phyloP scores from a whole-genome alignment of 1,140 invertebrate genomes.

The Drosophila willistoni region DNA sequence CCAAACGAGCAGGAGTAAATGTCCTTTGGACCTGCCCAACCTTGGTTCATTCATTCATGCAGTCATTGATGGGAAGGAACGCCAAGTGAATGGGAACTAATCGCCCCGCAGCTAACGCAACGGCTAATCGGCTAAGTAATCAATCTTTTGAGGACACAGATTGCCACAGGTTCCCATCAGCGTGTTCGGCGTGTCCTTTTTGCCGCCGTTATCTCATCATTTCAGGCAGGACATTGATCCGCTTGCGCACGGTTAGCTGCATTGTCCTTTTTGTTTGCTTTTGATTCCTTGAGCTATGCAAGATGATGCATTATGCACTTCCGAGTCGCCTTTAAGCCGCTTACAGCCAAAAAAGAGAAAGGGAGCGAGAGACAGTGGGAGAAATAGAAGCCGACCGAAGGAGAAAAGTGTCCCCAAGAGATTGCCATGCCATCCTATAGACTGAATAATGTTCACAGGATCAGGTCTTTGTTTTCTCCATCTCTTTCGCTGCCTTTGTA shows the following conservation, averaged over 20 bases:
- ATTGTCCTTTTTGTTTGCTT: conserved; percentile 66
- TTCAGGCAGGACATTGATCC: conserved; percentile 46
- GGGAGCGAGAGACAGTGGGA: background rate
- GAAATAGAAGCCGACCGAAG: background rate
- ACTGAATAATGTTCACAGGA: conserved; percentile 39
- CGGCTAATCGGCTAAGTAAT: conserved; percentile 71
- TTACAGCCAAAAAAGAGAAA: conserved; percentile 40
- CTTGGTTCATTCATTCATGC: conserved; percentile 5
- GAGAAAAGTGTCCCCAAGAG: conserved; percentile 5
- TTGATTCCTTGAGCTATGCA: conserved; percentile 60
- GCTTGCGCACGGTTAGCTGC: conserved; percentile 78
- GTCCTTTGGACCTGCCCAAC: background rate
- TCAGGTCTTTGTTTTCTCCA: conserved; percentile 33
- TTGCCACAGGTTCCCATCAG: conserved; percentile 69
- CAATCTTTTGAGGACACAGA: conserved; percentile 65
- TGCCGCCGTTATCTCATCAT: conserved; percentile 68
- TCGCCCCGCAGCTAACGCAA: conserved; percentile 42
- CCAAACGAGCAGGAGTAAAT: background rate
- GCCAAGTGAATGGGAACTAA: conserved; percentile 52
- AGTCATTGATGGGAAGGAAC: conserved; percentile 71
- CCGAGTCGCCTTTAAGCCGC: conserved; percentile 74
- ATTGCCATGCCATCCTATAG: conserved; percentile 1
- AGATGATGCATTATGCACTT: conserved; percentile 80
- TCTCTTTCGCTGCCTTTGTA: conserved; percentile 15
- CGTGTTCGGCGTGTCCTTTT: conserved; percentile 76